phyloP scores from a whole-genome alignment of 2,113 vertebrate species.

The Charadrius vociferus region DNA sequence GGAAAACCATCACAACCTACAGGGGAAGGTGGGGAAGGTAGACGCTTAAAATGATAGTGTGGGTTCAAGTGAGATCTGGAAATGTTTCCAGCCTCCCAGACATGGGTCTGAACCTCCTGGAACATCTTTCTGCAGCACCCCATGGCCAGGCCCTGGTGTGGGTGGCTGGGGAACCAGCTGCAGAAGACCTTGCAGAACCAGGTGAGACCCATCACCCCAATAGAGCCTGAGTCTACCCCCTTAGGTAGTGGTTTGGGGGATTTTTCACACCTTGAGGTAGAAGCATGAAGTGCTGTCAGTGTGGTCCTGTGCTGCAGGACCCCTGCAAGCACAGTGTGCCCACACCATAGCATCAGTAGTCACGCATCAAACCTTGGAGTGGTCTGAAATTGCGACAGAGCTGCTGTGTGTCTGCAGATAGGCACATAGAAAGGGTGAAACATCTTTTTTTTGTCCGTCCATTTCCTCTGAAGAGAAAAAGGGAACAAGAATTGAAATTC shows the following conservation, averaged over 20 bases:
- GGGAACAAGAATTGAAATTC: neutral
- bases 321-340: neutral
- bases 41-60: neutral
- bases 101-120: neutral
- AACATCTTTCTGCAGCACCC: neutral
- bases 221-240: neutral
- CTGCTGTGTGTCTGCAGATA: neutral
- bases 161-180: neutral
- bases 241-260: neutral
- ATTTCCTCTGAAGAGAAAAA: neutral
- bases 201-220: neutral
- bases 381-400: neutral
- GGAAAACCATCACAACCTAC: neutral
- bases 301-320: neutral
- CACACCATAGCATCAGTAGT: rapidly evolving
- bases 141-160: rapidly evolving
- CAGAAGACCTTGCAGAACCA: neutral
- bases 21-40: neutral
- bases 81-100: neutral
- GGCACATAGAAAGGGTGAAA: neutral
- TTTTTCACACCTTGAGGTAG: neutral
- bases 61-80: neutral
- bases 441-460: neutral
- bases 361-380: neutral
- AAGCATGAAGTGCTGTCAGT: neutral